These are phyloP conservation scores for Drosophila algonquin DNA, from an alignment of 2,888 invertebrate genomes.

Conservation along the genomic window DNA sequence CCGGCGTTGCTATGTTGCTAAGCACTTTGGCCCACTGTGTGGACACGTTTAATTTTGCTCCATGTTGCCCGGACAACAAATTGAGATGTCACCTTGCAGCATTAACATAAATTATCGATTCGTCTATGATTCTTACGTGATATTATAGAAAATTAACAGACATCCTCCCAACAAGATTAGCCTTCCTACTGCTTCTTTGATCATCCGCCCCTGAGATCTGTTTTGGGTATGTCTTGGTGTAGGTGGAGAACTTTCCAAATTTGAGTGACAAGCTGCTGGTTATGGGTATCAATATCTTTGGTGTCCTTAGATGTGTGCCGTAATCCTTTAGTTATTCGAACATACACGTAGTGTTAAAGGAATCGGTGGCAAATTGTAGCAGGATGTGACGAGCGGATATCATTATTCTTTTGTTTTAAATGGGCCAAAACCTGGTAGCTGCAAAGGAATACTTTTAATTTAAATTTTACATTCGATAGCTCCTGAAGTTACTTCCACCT, in stretches of 20 bases:
- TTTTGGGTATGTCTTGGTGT: neutral
- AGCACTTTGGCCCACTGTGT: constrained; percentile 50
- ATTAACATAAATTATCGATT: constrained; percentile 77
- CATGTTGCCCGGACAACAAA: constrained; percentile 50
- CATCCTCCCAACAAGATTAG: constrained; percentile 60
- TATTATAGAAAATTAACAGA: constrained; percentile 71
- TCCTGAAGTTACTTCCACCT: neutral
- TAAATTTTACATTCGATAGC: too few relatives aligned
- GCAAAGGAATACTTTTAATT: neutral
- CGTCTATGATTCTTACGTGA: constrained; percentile 65
- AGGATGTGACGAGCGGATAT: neutral
- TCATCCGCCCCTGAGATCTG: constrained; percentile 9
- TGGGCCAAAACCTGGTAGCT: neutral
- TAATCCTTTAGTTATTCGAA: constrained; percentile 24
- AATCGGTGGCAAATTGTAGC: neutral
- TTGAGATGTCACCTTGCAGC: constrained; percentile 73
- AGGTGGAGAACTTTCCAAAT: constrained; percentile 32
- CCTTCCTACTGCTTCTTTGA: constrained; percentile 49
- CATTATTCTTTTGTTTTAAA: neutral
- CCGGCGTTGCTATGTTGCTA: constrained; percentile 49
- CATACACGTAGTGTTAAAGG: constrained; percentile 19
- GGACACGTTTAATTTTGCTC: constrained; percentile 49
- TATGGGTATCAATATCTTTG: constrained; percentile 37
- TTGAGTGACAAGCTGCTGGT: constrained; percentile 62
- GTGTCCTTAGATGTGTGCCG: constrained; percentile 32